Percentiles rank a stretch among this genome's conserved stretches.
phyloP scores from a whole-genome alignment of 2,113 vertebrate genomes.

The Atrichornis clamosus region DNA sequence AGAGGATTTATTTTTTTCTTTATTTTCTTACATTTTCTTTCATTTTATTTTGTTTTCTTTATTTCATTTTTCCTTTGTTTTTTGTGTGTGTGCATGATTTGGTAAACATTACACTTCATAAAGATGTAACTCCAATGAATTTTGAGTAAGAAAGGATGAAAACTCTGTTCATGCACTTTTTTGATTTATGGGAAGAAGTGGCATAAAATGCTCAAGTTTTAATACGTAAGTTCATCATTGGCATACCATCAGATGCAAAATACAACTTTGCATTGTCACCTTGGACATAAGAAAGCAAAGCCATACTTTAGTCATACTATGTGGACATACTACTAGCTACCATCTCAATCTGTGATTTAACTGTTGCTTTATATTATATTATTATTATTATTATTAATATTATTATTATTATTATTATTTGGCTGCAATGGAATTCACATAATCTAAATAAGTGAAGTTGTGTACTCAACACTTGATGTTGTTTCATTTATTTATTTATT shows the following conservation, averaged over 20 bases:
- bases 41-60: background rate
- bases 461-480: conserved; percentile 44
- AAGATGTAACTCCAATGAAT: conserved; percentile 10
- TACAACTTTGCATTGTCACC: background rate
- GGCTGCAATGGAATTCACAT: conserved; percentile 63
- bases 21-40: background rate
- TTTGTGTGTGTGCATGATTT: background rate
- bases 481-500: conserved; percentile 62
- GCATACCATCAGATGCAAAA: conserved; percentile 1
- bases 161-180: conserved; percentile 47
- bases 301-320: conserved; percentile 10
- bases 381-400: background rate
- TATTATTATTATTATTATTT: conserved; percentile 34
- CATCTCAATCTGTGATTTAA: conserved; percentile 55
- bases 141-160: conserved; percentile 36
- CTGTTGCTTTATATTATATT: conserved; percentile 28
- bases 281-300: conserved; percentile 58
- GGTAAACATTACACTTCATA: conserved; percentile 47
- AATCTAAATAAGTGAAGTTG: conserved; percentile 61
- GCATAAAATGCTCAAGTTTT: conserved; percentile 28
- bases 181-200: conserved; percentile 39
- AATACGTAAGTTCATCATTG: background rate
- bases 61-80: background rate
- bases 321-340: conserved; percentile 34
- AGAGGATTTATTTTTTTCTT: background rate